A percentile compares a stretch with the other conserved stretches of the same genome.
These are phyloP conservation scores for Pangasianodon gigas DNA, from an alignment of 2,113 vertebrate species.

Conservation along the genomic window DNA sequence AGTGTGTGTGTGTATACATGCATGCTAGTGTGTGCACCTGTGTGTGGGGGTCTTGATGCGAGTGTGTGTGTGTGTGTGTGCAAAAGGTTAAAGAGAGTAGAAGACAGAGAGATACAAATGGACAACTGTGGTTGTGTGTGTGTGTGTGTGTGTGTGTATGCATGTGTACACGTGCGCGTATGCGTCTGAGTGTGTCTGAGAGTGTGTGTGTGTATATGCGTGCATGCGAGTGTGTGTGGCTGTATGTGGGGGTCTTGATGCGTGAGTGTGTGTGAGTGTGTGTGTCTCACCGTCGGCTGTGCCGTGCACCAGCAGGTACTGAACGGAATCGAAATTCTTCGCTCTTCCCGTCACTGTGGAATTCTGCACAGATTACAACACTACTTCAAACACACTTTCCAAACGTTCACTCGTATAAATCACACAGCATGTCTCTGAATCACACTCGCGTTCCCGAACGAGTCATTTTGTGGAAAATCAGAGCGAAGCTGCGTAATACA, in stretches of 20 bases:
- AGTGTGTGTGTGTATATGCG: not conserved
- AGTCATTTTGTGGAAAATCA: not conserved
- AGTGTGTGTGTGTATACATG: not conserved
- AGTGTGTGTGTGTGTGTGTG: constrained; percentile 6
- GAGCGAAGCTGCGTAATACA: not conserved
- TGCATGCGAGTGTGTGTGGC: no score
- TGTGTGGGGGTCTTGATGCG: not conserved
- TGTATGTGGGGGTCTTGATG: not conserved
- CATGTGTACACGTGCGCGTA: not conserved
- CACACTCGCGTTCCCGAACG: not conserved
- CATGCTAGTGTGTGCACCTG: no score
- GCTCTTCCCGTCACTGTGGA: constrained; percentile 92
- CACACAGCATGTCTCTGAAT: not conserved
- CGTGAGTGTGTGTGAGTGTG: not conserved
- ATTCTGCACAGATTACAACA: constrained; percentile 75
- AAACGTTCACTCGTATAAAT: not conserved
- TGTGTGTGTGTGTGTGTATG: not conserved
- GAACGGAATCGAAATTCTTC: constrained; percentile 87
- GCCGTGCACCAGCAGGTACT: constrained; percentile 96
- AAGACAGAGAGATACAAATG: no score
- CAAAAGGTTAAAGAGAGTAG: no score
- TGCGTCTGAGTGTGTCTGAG: no score
- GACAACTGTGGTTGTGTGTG: no score
- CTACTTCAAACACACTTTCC: constrained; percentile 7
- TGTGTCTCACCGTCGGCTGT: constrained; percentile 91